A percentile compares a stretch with the other conserved stretches of the same genome.
phyloP scores from a whole-genome alignment of 2,797 vertebrate species.

The Thamnophis elegans region DNA sequence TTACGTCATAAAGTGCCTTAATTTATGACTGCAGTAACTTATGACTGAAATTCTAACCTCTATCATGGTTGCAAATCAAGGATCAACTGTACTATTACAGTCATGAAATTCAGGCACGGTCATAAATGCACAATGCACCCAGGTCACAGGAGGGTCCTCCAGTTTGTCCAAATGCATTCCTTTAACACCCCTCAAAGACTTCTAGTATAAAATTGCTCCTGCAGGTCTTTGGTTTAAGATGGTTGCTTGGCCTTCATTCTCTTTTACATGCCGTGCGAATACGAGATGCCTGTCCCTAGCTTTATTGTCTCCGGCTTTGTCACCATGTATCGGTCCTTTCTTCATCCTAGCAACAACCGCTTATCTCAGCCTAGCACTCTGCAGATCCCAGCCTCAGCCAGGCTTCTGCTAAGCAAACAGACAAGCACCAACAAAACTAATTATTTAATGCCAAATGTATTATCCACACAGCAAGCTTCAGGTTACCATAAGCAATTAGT shows the following conservation, averaged over 20 bases:
- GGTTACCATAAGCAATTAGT: not conserved
- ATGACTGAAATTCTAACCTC: not conserved
- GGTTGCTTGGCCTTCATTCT: not conserved
- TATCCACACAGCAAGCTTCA: not conserved
- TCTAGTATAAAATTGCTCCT: not conserved
- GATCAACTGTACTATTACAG: not conserved
- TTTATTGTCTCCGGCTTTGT: not conserved
- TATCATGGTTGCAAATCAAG: not conserved
- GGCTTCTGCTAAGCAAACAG: not conserved
- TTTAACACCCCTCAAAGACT: not conserved
- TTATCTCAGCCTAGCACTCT: not conserved
- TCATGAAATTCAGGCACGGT: not conserved
- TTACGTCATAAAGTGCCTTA: not conserved
- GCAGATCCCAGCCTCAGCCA: not conserved
- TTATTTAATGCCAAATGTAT: not conserved
- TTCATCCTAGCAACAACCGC: not conserved
- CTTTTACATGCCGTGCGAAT: not conserved
- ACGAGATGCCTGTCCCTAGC: not conserved
- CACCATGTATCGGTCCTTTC: not conserved
- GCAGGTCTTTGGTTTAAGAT: not conserved
- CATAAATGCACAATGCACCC: not conserved
- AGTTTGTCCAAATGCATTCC: not conserved
- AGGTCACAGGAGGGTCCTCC: not conserved
- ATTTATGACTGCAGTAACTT: not conserved
- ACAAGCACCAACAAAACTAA: not conserved